Conservation (phyloP, 2,113 vertebrate species). For the Amblyornis subalaris region DNA sequence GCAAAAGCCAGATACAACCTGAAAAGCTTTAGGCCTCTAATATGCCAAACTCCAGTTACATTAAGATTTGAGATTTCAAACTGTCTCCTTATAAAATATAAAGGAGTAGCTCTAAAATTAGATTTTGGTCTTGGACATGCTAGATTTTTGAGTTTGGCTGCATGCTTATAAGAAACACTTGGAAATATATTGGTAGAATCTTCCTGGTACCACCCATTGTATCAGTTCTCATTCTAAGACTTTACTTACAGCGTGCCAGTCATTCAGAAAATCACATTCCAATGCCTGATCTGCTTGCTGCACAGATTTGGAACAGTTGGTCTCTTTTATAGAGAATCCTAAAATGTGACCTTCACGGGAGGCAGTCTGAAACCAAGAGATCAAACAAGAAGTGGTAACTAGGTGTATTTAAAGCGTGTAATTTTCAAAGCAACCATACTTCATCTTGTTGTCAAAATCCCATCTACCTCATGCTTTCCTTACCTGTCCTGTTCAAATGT, state of each 20-base stretch:
- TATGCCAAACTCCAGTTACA: not conserved
- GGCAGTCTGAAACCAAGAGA: slow-evolving; percentile 36
- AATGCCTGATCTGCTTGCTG: not conserved
- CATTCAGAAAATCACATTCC: slow-evolving; percentile 42
- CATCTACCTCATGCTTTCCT: not conserved
- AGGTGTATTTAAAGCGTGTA: not conserved
- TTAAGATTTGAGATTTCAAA: not conserved
- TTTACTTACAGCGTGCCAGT: slow-evolving; percentile 25
- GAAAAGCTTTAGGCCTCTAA: not conserved
- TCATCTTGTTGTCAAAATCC: not conserved
- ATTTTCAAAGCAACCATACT: not conserved
- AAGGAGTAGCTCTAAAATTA: not conserved
- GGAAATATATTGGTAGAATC: not conserved
- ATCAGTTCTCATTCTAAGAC: not conserved
- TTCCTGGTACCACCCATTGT: not conserved
- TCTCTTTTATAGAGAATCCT: slow-evolving; percentile 56
- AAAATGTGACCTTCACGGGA: not conserved
- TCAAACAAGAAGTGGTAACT: not conserved
- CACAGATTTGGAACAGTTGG: not conserved
- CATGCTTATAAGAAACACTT: not conserved
- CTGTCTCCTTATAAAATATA: not conserved
- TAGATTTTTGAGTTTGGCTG: not conserved
- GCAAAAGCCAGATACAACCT: not conserved
- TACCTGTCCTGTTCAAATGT: not conserved
- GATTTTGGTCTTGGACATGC: not conserved